Conservation (phyloP, 2,888 invertebrate genomes). For the Cenopis cana region DNA sequence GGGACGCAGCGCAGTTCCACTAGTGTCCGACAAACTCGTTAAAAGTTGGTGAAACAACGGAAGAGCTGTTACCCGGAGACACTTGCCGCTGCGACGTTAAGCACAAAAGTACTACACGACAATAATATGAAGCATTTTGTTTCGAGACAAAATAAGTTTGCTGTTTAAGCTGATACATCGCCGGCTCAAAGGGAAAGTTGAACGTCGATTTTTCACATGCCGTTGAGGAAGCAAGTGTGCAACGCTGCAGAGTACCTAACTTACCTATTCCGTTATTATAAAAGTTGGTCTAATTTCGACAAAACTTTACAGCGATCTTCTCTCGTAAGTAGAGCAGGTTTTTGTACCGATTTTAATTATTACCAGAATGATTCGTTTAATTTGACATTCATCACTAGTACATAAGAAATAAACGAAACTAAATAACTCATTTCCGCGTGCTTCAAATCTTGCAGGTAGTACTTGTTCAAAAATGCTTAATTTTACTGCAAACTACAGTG, state of each 20-base stretch:
- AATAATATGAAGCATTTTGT: slow-evolving; percentile 77
- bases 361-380: neutral
- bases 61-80: slow-evolving; percentile 75
- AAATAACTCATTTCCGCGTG: neutral
- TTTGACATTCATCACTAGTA: neutral
- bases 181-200: slow-evolving; percentile 50
- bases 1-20: slow-evolving; percentile 60
- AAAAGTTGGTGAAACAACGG: slow-evolving; percentile 82
- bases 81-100: slow-evolving; percentile 80
- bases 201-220: slow-evolving; percentile 51
- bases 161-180: slow-evolving; percentile 66
- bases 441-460: neutral
- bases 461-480: neutral
- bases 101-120: slow-evolving; percentile 80
- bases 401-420: neutral
- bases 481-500: neutral
- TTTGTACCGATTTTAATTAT: slow-evolving; percentile 12
- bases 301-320: slow-evolving; percentile 14
- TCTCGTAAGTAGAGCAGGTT: neutral
- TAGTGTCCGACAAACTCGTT: slow-evolving; percentile 84
- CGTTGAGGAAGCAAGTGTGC: slow-evolving; percentile 29
- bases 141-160: slow-evolving; percentile 65
- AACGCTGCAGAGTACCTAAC: slow-evolving; percentile 17
- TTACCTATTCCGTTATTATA: slow-evolving; percentile 37
- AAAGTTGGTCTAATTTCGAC: slow-evolving; percentile 29